Percentiles rank a stretch among this genome's conserved stretches.
Conservation (phyloP, 2,113 vertebrate species). For the Synodontis membranacea region DNA sequence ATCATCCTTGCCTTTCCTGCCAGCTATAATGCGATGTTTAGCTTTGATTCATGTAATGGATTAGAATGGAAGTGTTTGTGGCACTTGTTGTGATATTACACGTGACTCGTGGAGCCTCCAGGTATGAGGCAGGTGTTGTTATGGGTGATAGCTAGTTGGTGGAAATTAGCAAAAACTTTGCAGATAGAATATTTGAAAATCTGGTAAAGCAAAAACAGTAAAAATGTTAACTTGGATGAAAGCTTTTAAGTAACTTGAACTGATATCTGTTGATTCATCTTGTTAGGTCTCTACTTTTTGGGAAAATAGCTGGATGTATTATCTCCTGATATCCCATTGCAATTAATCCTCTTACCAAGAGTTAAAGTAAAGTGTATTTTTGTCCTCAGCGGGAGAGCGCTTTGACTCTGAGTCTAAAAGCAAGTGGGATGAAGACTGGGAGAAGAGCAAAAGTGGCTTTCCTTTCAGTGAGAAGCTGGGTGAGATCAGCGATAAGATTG, state of each 20-base stretch:
- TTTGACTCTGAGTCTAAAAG: conserved; percentile 84
- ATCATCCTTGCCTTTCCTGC: not conserved
- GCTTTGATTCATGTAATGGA: not conserved
- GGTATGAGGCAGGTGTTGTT: not conserved
- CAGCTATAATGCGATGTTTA: not conserved
- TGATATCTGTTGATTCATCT: not conserved
- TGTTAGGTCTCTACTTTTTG: not conserved
- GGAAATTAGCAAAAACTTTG: not conserved
- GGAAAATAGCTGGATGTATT: not conserved
- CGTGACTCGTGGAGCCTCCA: not conserved
- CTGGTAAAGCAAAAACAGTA: not conserved
- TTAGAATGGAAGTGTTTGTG: not conserved
- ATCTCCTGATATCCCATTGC: not conserved
- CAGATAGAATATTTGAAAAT: not conserved
- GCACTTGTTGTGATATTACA: not conserved
- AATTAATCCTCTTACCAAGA: not conserved
- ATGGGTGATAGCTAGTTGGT: not conserved
- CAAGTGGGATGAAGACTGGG: conserved; percentile 98
- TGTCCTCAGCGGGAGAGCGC: conserved; percentile 76
- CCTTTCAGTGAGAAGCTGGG: conserved; percentile 96
- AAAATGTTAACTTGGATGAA: not conserved
- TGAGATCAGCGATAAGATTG: conserved; percentile 97
- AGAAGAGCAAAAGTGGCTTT: conserved; percentile 86
- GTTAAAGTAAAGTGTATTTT: not conserved
- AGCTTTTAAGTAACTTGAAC: not conserved